These are phyloP conservation scores for Dolomedes plantarius DNA, from an alignment of 2,888 invertebrate genomes.

Conservation along the genomic window DNA sequence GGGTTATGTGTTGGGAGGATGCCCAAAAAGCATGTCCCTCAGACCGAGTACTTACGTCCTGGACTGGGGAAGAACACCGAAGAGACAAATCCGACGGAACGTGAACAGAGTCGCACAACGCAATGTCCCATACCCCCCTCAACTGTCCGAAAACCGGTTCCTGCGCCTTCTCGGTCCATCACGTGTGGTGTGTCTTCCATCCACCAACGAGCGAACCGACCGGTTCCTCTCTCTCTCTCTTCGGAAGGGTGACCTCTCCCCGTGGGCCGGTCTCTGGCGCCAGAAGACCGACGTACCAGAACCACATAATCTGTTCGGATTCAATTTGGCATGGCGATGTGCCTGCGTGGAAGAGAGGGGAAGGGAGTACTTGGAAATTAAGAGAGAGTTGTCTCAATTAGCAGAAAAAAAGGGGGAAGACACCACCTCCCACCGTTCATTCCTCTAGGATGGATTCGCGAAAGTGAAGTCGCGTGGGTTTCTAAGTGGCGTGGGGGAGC, in stretches of 20 bases:
- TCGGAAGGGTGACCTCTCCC: constrained; percentile 15
- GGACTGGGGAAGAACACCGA: too few species aligned
- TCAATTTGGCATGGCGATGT: not conserved
- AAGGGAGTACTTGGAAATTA: not conserved
- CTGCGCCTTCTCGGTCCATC: not conserved
- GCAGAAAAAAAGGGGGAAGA: too few species aligned
- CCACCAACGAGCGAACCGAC: not conserved
- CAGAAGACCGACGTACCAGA: constrained; percentile 27
- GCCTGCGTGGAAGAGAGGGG: not conserved
- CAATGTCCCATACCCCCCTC: not conserved
- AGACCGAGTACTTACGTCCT: too few species aligned
- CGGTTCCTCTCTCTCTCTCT: not conserved
- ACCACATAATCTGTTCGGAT: not conserved
- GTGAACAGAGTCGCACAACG: too few species aligned
- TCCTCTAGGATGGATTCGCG: too few species aligned
- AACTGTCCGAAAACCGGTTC: constrained; percentile 13
- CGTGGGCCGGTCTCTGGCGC: constrained; percentile 51
- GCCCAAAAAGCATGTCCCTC: too few species aligned
- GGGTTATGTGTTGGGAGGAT: too few species aligned
- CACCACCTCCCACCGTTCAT: too few species aligned
- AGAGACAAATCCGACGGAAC: too few species aligned
- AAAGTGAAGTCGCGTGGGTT: too few species aligned
- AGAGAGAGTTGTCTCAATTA: not conserved
- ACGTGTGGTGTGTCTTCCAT: not conserved
- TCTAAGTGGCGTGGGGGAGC: too few species aligned